Conservation (phyloP, 2,113 vertebrate genomes). For the Axis porcinus region DNA sequence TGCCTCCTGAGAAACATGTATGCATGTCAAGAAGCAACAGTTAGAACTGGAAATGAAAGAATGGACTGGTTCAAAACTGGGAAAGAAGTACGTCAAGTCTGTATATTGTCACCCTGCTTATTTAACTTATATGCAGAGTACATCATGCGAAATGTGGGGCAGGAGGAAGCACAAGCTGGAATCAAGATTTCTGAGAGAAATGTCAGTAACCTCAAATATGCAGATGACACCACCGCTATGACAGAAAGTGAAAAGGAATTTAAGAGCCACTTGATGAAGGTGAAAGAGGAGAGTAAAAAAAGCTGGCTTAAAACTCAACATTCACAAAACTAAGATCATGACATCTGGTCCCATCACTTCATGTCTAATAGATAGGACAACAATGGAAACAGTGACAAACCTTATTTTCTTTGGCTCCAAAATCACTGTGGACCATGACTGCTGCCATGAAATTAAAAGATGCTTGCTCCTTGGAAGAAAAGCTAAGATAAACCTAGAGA, state of each 20-base stretch:
- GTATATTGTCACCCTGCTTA: not conserved
- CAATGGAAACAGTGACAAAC: not conserved
- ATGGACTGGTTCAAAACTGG: not conserved
- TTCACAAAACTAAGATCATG: not conserved
- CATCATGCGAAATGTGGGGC: accelerated
- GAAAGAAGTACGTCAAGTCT: not conserved
- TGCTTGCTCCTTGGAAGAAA: not conserved
- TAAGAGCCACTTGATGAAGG: not conserved
- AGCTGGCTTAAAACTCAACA: not conserved
- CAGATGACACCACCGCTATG: not conserved
- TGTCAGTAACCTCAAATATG: not conserved
- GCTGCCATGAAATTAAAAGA: not conserved
- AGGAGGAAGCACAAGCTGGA: not conserved
- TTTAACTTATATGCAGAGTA: not conserved
- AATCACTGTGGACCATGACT: not conserved
- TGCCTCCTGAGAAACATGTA: not conserved
- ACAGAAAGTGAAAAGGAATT: not conserved
- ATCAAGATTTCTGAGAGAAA: not conserved
- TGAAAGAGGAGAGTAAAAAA: not conserved
- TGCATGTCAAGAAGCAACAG: not conserved
- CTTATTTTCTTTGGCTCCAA: not conserved
- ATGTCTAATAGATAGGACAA: not conserved
- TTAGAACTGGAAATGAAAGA: not conserved
- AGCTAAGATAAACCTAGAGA: not conserved
- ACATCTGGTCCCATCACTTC: not conserved